Evolutionary conservation across 2,888 invertebrate genomes (phyloP).

Genomic region (Periphyllus acericola): DNA sequence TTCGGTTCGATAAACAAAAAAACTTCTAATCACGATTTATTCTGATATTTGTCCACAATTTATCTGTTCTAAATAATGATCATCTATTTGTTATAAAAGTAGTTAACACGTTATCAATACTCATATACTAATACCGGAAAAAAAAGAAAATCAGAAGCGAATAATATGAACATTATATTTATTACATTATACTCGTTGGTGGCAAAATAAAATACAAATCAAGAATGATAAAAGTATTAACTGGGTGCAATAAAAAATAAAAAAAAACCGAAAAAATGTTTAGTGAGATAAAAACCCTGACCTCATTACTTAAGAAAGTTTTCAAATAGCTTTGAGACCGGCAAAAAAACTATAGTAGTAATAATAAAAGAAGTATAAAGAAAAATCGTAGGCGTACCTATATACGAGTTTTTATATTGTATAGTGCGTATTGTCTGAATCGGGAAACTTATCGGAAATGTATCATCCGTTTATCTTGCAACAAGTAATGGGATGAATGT

Average conservation of each 20-base stretch:
- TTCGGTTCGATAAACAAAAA: too few species aligned
- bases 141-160: too few species aligned
- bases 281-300: background rate
- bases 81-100: too few species aligned
- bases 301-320: background rate
- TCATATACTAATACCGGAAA: too few species aligned
- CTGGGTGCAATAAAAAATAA: background rate
- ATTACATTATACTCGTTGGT: background rate
- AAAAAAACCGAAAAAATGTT: background rate
- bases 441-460: background rate
- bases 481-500: background rate
- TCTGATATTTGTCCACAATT: too few species aligned
- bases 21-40: too few species aligned
- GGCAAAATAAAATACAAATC: background rate
- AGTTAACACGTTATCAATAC: too few species aligned
- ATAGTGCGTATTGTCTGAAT: background rate
- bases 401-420: background rate
- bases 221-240: background rate
- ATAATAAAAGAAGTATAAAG: background rate
- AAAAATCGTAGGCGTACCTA: background rate
- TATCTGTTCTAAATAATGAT: too few species aligned
- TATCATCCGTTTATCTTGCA: background rate
- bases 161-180: too few species aligned
- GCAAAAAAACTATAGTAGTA: background rate
- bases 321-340: background rate